Conservation (phyloP, 2,888 invertebrate species). For the Lamellibrachia columna region DNA sequence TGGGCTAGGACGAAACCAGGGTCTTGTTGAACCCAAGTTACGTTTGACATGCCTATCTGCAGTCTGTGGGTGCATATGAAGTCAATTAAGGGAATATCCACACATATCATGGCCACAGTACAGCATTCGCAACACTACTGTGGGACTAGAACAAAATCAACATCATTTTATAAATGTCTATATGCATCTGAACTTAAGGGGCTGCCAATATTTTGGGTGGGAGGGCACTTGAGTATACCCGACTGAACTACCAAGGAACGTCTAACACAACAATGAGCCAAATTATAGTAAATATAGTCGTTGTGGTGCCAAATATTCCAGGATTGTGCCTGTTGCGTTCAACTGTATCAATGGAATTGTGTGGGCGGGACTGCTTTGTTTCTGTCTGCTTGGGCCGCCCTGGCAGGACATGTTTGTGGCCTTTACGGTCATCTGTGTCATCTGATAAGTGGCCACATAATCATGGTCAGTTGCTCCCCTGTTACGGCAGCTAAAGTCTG, state of each 20-base stretch:
- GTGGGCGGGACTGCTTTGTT: not conserved
- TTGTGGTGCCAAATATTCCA: not conserved
- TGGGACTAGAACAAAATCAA: not conserved
- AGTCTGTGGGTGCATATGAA: not conserved
- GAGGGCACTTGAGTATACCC: not conserved
- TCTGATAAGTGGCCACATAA: conserved; percentile 1
- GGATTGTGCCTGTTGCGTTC: not conserved
- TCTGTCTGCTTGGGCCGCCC: not conserved
- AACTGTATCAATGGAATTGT: not conserved
- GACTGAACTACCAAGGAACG: not conserved
- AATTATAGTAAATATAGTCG: not conserved
- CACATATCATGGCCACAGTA: too few species aligned
- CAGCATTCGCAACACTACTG: not conserved
- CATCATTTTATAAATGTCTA: not conserved
- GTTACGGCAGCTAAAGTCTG: not conserved
- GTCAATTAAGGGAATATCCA: not conserved
- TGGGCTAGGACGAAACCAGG: not conserved
- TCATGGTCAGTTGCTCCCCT: not conserved
- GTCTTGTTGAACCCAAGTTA: not conserved
- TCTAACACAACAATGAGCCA: not conserved
- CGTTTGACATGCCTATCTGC: not conserved
- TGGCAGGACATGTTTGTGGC: not conserved
- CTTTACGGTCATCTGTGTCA: conserved; percentile 11
- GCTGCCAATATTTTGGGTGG: not conserved
- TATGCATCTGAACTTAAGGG: not conserved